Evolutionary conservation across 2,113 vertebrate species (phyloP).

Genomic region (Chrysemys picta): DNA sequence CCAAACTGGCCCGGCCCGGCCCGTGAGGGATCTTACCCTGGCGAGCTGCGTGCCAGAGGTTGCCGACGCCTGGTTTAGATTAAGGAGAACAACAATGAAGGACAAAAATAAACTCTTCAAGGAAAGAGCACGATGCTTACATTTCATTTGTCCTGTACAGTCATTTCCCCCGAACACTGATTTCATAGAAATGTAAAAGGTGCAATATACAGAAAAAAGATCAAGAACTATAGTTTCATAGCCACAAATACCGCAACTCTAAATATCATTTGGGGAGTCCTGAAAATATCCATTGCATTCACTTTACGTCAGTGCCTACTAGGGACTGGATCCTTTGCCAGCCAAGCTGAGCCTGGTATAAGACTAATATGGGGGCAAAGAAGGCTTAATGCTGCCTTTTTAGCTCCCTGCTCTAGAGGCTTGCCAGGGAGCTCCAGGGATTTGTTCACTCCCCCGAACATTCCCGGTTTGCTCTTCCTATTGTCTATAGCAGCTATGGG

Average conservation of each 20-base stretch:
- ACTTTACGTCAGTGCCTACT: neutral
- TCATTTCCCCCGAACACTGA: neutral
- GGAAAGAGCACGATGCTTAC: neutral
- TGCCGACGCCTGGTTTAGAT: neutral
- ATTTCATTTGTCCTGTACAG: neutral
- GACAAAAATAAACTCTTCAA: neutral
- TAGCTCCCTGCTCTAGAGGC: neutral
- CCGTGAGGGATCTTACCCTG: too few relatives aligned
- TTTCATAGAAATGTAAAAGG: neutral
- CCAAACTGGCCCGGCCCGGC: too few relatives aligned
- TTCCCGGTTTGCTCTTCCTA: neutral
- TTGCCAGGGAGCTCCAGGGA: neutral
- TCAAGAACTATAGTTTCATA: neutral
- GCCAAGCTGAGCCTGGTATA: neutral
- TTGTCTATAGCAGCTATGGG: neutral
- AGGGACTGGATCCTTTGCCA: neutral
- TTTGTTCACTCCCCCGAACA: neutral
- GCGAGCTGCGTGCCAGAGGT: too few relatives aligned
- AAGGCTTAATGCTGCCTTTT: neutral
- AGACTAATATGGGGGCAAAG: neutral
- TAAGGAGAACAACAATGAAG: neutral
- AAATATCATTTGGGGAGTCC: neutral
- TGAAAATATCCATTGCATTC: neutral
- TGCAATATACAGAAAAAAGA: neutral
- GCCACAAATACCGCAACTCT: neutral